Conservation (phyloP, 2,888 invertebrate species). For the Lycaena phlaeas region DNA sequence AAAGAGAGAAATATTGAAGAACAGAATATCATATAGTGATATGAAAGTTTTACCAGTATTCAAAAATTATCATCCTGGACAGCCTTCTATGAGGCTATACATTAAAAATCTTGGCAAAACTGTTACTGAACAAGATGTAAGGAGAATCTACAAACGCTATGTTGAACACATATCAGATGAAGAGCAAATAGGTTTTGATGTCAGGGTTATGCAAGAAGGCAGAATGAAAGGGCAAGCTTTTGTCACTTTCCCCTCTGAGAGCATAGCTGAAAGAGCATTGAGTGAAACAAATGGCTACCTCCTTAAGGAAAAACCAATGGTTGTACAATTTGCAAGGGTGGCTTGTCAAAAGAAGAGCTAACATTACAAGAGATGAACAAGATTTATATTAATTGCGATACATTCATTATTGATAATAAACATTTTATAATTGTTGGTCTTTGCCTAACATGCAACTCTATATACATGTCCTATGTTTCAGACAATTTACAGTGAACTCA, state of each 20-base stretch:
- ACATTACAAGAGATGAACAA: no score
- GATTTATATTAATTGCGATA: no score
- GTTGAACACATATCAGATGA: conserved; percentile 45
- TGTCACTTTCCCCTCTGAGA: conserved; percentile 82
- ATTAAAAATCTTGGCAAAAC: conserved; percentile 92
- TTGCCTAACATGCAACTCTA: no score
- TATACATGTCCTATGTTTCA: no score
- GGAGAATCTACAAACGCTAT: conserved; percentile 83
- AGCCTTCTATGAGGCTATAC: conserved; percentile 88
- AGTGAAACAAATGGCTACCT: conserved; percentile 90
- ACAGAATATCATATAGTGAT: conserved; percentile 80
- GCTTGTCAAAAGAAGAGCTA: conserved; percentile 48
- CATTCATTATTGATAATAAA: no score
- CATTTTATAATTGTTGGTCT: no score
- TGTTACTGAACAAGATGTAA: conserved; percentile 82
- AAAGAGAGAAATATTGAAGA: conserved; percentile 76
- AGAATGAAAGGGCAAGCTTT: conserved; percentile 98
- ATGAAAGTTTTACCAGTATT: conserved; percentile 84
- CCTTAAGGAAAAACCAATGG: conserved; percentile 90
- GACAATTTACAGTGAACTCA: no score
- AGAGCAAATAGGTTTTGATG: conserved; percentile 70
- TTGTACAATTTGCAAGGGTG: conserved; percentile 84
- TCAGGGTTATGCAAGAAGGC: conserved; percentile 93
- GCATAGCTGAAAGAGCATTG: conserved; percentile 81
- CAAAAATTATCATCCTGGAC: conserved; percentile 88